phyloP scores from a whole-genome alignment of 37 sponge, comb jelly and placozoan species.

The Spongia lamella region DNA sequence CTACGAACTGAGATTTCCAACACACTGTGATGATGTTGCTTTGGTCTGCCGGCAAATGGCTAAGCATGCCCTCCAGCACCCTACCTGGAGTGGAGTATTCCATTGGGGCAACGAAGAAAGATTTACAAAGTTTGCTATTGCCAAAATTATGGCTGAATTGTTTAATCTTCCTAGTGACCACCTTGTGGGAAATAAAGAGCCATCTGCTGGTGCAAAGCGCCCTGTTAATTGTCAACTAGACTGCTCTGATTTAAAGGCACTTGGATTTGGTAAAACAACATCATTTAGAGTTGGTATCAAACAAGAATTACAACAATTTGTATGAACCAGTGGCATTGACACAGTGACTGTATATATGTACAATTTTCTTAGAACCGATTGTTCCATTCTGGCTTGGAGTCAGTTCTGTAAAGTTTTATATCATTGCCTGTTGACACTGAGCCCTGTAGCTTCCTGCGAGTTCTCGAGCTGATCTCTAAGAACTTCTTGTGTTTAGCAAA shows the following conservation, averaged over 20 bases:
- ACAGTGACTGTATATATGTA: too few relatives aligned
- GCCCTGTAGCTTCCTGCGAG: too few relatives aligned
- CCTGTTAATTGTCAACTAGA: slow-evolving; percentile 77
- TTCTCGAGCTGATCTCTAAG: too few relatives aligned
- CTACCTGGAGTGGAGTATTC: slow-evolving; percentile 50
- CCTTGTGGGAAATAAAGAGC: slow-evolving; percentile 51
- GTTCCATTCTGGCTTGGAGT: too few relatives aligned
- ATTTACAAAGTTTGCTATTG: slow-evolving; percentile 83
- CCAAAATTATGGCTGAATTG: slow-evolving; percentile 58
- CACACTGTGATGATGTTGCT: slow-evolving; percentile 73
- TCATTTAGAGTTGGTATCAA: slow-evolving; percentile 64
- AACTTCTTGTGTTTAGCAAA: too few relatives aligned
- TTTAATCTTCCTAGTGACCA: slow-evolving; percentile 53
- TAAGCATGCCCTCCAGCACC: slow-evolving; percentile 15
- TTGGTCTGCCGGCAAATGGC: slow-evolving; percentile 60
- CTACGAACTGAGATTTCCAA: slow-evolving; percentile 80
- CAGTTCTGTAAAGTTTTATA: too few relatives aligned
- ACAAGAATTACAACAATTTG: slow-evolving; percentile 32
- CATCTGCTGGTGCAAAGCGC: slow-evolving; percentile 54
- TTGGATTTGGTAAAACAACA: slow-evolving; percentile 33
- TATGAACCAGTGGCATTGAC: slow-evolving; percentile 2
- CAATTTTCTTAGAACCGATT: too few relatives aligned
- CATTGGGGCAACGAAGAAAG: slow-evolving; percentile 74
- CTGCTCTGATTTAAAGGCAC: slow-evolving; percentile 22
- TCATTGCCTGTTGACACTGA: too few relatives aligned